A percentile compares a stretch with the other conserved stretches of the same genome.
Conservation (phyloP, 2,888 invertebrate species). For the Oligia strigilis region DNA sequence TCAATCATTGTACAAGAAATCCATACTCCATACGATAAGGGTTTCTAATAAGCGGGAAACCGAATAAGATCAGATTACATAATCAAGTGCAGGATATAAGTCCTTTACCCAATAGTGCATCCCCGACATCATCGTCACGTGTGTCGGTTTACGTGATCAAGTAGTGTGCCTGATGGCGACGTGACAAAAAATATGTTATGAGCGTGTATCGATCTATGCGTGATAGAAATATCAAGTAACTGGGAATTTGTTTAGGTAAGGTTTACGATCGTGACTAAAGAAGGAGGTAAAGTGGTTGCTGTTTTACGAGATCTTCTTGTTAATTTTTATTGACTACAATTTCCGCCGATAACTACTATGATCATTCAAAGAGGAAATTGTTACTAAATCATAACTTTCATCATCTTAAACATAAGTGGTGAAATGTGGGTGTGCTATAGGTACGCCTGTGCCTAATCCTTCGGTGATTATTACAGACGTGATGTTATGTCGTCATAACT, state of each 20-base stretch:
- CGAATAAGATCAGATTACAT: constrained; percentile 7
- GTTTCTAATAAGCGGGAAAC: not conserved
- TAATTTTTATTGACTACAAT: not conserved
- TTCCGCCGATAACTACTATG: not conserved
- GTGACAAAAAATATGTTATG: constrained; percentile 13
- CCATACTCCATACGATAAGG: not conserved
- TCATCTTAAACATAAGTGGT: not conserved
- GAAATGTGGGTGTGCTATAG: not conserved
- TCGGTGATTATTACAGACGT: not conserved
- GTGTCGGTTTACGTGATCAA: constrained; percentile 10
- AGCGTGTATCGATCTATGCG: constrained; percentile 11
- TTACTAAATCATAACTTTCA: not conserved
- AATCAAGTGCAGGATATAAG: not conserved
- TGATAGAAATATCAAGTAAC: constrained; percentile 3
- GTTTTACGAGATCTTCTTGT: constrained; percentile 2
- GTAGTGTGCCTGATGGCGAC: constrained; percentile 6
- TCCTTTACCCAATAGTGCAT: not conserved
- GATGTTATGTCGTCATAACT: not conserved
- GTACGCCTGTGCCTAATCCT: not conserved
- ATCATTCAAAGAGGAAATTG: not conserved
- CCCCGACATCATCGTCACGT: not conserved
- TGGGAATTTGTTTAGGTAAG: not conserved
- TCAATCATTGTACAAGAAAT: not conserved
- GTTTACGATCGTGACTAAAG: not conserved
- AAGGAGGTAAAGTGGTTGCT: not conserved